These are phyloP conservation scores for Cyrtonyx montezumae DNA, from an alignment of 2,113 vertebrate genomes.

Conservation along the genomic window DNA sequence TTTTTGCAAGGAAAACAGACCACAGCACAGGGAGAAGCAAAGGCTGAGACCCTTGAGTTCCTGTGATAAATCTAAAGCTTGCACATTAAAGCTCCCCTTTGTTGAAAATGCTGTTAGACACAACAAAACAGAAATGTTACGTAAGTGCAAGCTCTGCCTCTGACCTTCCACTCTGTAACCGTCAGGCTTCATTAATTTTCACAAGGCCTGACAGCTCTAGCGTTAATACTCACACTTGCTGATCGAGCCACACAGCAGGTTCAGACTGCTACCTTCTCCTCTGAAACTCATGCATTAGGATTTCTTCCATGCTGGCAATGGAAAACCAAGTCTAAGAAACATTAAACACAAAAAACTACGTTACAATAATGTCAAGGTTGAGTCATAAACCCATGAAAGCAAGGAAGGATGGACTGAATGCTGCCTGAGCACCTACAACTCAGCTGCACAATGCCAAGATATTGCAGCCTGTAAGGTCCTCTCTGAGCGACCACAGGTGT, in stretches of 20 bases:
- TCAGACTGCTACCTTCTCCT: conserved; percentile 84
- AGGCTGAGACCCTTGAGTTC: conserved; percentile 67
- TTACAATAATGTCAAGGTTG: conserved; percentile 74
- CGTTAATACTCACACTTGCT: conserved; percentile 84
- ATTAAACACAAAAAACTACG: conserved; percentile 86
- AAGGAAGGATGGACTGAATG: conserved; percentile 14
- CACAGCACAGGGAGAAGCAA: conserved; percentile 38
- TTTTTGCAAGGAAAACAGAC: conserved; percentile 53
- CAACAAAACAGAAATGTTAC: conserved; percentile 78
- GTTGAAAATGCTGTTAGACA: conserved; percentile 75
- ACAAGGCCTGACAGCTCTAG: conserved; percentile 82
- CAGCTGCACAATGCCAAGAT: rapidly evolving
- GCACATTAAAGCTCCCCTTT: conserved; percentile 71
- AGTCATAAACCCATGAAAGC: conserved; percentile 75
- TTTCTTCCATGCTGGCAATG: conserved; percentile 85
- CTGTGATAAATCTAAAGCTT: conserved; percentile 70
- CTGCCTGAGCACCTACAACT: neutral
- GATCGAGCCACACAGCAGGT: conserved; percentile 83
- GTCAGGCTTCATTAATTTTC: conserved; percentile 84
- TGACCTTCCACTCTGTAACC: conserved; percentile 82
- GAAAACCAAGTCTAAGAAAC: conserved; percentile 86
- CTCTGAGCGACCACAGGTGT: neutral
- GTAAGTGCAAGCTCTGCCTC: conserved; percentile 74
- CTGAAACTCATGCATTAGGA: conserved; percentile 83
- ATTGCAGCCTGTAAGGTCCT: rapidly evolving